Percentiles rank a stretch among this genome's conserved stretches.
phyloP scores from a whole-genome alignment of 2,113 vertebrate genomes.

The Fulmarus glacialis region DNA sequence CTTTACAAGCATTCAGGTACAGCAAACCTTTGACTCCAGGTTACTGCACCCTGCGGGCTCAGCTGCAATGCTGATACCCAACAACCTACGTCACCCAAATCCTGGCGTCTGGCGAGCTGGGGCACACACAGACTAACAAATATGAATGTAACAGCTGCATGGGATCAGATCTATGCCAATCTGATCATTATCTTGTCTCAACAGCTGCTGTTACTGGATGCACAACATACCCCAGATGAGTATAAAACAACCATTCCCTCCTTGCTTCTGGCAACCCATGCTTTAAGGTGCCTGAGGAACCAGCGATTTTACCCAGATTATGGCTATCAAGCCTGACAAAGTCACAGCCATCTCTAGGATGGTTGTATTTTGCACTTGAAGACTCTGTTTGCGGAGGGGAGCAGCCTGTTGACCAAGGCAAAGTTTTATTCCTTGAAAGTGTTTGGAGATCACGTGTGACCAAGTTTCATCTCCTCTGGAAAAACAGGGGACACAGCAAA shows the following conservation, averaged over 20 bases:
- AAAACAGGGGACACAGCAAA: neutral
- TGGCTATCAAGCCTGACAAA: neutral
- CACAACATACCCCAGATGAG: neutral
- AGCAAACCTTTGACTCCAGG: neutral
- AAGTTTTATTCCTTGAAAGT: neutral
- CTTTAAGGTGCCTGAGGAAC: neutral
- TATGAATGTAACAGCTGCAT: neutral
- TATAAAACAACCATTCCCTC: neutral
- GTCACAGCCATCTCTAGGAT: neutral
- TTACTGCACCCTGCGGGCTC: neutral
- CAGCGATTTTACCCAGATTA: neutral
- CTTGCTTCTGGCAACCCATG: neutral
- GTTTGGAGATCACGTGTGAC: neutral
- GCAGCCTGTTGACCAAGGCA: neutral
- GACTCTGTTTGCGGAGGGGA: neutral
- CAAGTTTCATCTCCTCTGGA: neutral
- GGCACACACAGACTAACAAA: neutral
- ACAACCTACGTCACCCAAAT: neutral
- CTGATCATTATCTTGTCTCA: neutral
- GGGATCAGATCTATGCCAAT: neutral
- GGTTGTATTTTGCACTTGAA: neutral
- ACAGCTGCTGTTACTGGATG: neutral
- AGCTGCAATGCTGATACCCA: neutral
- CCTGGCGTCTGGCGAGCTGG: neutral
- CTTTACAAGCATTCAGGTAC: neutral